phyloP scores from a whole-genome alignment of 2,888 invertebrate genomes.

The Lysandra bellargus region DNA sequence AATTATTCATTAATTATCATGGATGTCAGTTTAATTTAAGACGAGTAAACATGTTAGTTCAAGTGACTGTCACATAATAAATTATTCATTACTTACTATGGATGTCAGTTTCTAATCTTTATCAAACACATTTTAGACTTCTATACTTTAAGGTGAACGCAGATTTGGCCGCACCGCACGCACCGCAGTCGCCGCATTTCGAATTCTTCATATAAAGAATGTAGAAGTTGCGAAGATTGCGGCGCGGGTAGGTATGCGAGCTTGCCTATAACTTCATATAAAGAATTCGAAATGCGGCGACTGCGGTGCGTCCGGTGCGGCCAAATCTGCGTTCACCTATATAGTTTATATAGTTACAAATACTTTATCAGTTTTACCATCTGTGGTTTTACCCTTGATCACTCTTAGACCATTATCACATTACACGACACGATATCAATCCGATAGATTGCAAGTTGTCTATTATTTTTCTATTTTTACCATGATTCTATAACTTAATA shows the following conservation, averaged over 20 bases:
- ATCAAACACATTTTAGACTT: not conserved
- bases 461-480: not conserved
- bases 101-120: not conserved
- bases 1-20: not conserved
- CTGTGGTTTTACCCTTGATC: not conserved
- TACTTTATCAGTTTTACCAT: conserved; percentile 1
- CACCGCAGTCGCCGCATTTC: no score
- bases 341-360: not conserved
- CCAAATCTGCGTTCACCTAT: no score
- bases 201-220: no score
- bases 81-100: not conserved
- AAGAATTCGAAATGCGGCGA: no score
- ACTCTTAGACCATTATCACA: not conserved
- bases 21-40: not conserved
- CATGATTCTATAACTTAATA: no score
- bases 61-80: not conserved
- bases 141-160: not conserved
- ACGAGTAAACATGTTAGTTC: not conserved
- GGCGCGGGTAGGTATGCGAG: no score
- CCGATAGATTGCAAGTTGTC: not conserved
- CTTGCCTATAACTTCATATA: no score
- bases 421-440: not conserved
- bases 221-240: no score
- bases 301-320: no score
- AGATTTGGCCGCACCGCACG: no score